Base-by-base conservation (phyloP, 2,113 vertebrate genomes). In the Eudyptes chrysolophus region DNA sequence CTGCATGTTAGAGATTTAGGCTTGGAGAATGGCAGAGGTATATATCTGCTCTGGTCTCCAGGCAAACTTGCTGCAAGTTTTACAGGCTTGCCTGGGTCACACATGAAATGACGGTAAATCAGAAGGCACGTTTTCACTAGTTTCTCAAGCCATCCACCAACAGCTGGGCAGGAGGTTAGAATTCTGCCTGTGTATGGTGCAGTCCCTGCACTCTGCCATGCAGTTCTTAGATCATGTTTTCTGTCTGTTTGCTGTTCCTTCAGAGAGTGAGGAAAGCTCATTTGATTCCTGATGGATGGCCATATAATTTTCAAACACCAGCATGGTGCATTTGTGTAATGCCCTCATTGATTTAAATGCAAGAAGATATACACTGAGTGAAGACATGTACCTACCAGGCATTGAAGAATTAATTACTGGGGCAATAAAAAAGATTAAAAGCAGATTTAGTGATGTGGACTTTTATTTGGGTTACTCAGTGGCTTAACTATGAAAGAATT, bases 291-390 rank as follows among this genome's bases (percentile, higher is more conserved):
- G 22, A 57, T 54, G 22, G 38, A 54, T 62, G 60, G 8, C 46
- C 11, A 3, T 64, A 46, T 26, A 61, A 58, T 46, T 85, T 62
- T 36, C 52, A 62, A 72, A n/a, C 1, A 14, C 13, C 34, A 21
- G 36, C 49, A 3, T 12, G 36, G 11, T 38, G 6, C 21, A 36
- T 26, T 70, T 89, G 5, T 78, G 15, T 62, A 66, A 71, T 36
- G 3, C 4, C 36, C 18, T 85, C 15, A 21, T 25, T 0, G 0
- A 69, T 57, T 86, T 51, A 70, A 90, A 54, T 16, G 21, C 38
- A 70, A 29, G 16, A 72, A 88, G 34, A 64, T 58, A 42, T 5
- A 46, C 32, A 24, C 20, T 22, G 26, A 77, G 5, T 0, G 1
- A 66, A 87, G 10, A 25, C 10, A 40, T 4, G 11, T 18, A 69